Conservation (phyloP, 2,888 invertebrate genomes). For the Cryptocephalus moraei region DNA sequence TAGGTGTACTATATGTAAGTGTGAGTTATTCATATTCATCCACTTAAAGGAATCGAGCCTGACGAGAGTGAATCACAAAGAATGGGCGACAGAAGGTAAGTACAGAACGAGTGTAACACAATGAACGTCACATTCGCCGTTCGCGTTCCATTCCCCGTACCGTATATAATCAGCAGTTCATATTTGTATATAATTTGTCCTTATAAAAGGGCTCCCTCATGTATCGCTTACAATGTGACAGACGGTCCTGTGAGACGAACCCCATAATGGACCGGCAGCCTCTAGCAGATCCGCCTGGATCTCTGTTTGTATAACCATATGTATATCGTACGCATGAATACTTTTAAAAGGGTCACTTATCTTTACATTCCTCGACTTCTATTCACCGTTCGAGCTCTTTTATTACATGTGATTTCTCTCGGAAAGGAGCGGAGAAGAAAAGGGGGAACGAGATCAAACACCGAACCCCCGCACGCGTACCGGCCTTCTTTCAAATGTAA, state of each 20-base stretch:
- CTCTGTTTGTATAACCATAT: slow-evolving; percentile 34
- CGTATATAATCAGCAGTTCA: slow-evolving; percentile 36
- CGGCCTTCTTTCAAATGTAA: no score
- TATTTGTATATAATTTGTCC: slow-evolving; percentile 43
- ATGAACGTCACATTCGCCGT: slow-evolving; percentile 16
- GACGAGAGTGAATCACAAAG: background rate
- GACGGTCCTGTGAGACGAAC: slow-evolving; percentile 24
- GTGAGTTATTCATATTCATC: no score
- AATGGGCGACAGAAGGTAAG: slow-evolving; percentile 6
- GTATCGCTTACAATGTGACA: slow-evolving; percentile 38
- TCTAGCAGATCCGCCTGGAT: slow-evolving; percentile 2
- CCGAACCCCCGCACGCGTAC: no score
- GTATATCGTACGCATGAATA: slow-evolving; percentile 37
- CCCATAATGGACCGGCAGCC: slow-evolving; percentile 16
- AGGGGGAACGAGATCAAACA: no score
- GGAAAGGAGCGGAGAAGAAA: no score
- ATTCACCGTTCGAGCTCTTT: slow-evolving; percentile 5
- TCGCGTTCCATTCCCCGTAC: background rate
- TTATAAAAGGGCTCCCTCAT: slow-evolving; percentile 37
- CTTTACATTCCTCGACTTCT: slow-evolving; percentile 29
- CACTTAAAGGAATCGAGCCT: no score
- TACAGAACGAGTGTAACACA: slow-evolving; percentile 13
- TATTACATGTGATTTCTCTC: no score
- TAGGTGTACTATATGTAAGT: no score
- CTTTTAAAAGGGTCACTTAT: slow-evolving; percentile 36